These are phyloP conservation scores for Nomada fabriciana DNA, from an alignment of 2,888 invertebrate species.

Conservation along the genomic window DNA sequence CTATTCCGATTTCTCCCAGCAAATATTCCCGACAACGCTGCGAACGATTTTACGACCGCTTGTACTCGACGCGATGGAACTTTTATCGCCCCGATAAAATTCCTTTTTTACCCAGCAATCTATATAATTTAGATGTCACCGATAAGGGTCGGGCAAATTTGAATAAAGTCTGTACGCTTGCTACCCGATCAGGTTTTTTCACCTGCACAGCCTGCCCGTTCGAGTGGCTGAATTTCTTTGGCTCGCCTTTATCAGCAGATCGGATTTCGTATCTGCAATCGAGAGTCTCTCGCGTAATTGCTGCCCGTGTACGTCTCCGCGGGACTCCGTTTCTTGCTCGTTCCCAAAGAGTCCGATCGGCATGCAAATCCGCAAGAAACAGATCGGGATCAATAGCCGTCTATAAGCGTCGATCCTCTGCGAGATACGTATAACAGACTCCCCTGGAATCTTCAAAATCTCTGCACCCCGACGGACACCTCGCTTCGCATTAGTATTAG, in stretches of 20 bases:
- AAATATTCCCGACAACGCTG: too few species aligned
- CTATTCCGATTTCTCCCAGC: too few species aligned
- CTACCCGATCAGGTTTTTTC: background rate
- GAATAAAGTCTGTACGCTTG: slow-evolving; percentile 2
- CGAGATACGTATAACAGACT: slow-evolving; percentile 25
- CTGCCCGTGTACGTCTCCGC: slow-evolving; percentile 54
- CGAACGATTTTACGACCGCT: too few species aligned
- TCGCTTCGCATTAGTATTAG: background rate
- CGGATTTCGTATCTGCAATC: slow-evolving; percentile 56
- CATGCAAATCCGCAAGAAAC: slow-evolving; percentile 71
- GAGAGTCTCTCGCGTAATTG: slow-evolving; percentile 63
- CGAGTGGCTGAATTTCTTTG: slow-evolving; percentile 37
- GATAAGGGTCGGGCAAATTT: slow-evolving; percentile 5
- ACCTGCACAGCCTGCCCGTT: background rate
- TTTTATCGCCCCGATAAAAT: background rate
- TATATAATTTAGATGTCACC: slow-evolving; percentile 31
- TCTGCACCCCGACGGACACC: slow-evolving; percentile 8
- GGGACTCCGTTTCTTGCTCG: slow-evolving; percentile 57
- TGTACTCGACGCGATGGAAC: background rate
- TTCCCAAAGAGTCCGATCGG: slow-evolving; percentile 43
- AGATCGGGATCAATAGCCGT: slow-evolving; percentile 66
- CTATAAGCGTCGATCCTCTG: slow-evolving; percentile 55
- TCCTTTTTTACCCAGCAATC: background rate
- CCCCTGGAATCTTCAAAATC: slow-evolving; percentile 50
- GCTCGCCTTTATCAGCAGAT: slow-evolving; percentile 24